Evolutionary conservation across 2,797 vertebrate genomes (phyloP), one percentile per base, ranked within the genome.

Genomic region (Bovichtus variegatus): DNA sequence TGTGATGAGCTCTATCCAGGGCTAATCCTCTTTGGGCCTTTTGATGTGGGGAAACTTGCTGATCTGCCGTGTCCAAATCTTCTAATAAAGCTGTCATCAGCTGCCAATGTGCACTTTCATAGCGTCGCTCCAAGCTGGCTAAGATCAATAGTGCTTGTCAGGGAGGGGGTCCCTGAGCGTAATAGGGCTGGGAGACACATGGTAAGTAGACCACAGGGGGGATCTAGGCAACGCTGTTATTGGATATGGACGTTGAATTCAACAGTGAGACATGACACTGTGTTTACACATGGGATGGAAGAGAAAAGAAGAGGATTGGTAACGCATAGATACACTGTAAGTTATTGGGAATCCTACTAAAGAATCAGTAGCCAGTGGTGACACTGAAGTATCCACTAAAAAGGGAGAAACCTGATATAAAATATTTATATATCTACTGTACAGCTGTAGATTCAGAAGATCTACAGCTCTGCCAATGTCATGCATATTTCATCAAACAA

Each of bases 401-500:
- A 63, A 31, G 7, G 2, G 38, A 55, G 60, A 58, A 62, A 70
- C 18, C 54, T 62, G 51, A 71, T 51, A 38, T 2, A 55, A 21
- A 53, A 65, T 44, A 34, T 12, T 31, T 65, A 34, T n/a, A n/a
- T n/a, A n/a, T n/a, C n/a, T n/a, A n/a, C n/a, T 0, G 9, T 12
- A 18, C 6, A 63, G 60, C 38, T n/a, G n/a, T n/a, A n/a, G n/a
- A n/a, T n/a, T 78, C 63, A 74, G 62, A 76, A 69, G 72, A 83
- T 74, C 51, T 70, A 84, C 76, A 68, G 80, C 74, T 86, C 81
- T 70, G 67, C 82, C 71, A 71, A 51, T 74, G 76, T 84, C 83
- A 88, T 93, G 77, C 86, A 92, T 92, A 91, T 92, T 93, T 91
- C 74, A 94, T 89, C 86, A 86, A 87, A 90, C 74, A 81, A 71